Evolutionary conservation across 2,113 vertebrate genomes (phyloP).

Genomic region (Ctenodactylus gundi): DNA sequence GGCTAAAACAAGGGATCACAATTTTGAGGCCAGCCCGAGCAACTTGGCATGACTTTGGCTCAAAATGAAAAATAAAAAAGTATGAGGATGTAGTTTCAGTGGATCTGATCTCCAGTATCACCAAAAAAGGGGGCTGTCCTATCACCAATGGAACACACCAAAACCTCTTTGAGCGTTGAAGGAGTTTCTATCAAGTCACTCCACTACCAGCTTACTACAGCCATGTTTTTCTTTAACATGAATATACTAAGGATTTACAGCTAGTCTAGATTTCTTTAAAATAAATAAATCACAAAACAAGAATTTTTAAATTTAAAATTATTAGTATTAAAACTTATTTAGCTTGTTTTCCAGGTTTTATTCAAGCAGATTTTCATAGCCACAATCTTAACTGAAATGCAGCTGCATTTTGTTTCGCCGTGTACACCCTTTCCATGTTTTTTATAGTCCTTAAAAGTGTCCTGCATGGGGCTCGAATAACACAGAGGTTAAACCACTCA

Average conservation of each 20-base stretch:
- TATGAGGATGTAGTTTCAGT: not conserved
- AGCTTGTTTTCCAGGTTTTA: slow-evolving; percentile 22
- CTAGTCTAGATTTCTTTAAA: not conserved
- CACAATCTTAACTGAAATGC: not conserved
- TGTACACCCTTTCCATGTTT: not conserved
- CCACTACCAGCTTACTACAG: not conserved
- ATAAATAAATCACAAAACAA: not conserved
- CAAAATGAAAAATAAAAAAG: not conserved
- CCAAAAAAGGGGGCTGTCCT: too few relatives aligned
- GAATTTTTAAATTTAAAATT: too few relatives aligned
- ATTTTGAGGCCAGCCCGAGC: not conserved
- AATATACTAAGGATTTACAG: not conserved
- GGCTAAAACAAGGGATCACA: too few relatives aligned
- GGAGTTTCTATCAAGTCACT: not conserved
- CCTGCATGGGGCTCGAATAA: too few relatives aligned
- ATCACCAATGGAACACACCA: too few relatives aligned
- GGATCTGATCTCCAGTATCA: not conserved
- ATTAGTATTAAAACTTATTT: slow-evolving; percentile 42
- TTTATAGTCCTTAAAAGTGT: not conserved
- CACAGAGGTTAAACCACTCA: too few relatives aligned
- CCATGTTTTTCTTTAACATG: not conserved
- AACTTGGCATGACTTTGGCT: not conserved
- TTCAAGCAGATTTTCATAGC: slow-evolving; percentile 8
- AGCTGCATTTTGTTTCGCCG: not conserved
- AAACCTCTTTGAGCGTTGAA: not conserved